phyloP scores from a whole-genome alignment of 2,113 vertebrate genomes.

The Spea multiplicata region DNA sequence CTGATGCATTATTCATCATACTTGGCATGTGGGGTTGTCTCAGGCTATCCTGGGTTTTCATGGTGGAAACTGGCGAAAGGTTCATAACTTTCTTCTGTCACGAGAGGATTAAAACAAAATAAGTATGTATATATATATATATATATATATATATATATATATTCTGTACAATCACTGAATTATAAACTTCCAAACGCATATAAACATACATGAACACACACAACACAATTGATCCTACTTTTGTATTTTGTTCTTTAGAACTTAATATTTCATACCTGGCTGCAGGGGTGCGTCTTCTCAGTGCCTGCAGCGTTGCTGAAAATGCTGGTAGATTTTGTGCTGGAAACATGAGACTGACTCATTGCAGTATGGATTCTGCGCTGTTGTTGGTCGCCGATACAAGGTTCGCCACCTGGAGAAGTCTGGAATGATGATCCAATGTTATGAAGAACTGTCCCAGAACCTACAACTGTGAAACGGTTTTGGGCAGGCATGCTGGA shows the following conservation, averaged over 20 bases:
- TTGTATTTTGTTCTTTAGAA: background rate
- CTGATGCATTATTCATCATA: conserved; percentile 34
- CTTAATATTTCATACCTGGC: conserved; percentile 62
- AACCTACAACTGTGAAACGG: conserved; percentile 77
- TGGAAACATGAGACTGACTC: conserved; percentile 77
- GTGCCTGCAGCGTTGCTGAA: conserved; percentile 58
- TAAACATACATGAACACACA: background rate
- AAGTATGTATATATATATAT: no score
- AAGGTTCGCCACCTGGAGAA: conserved; percentile 63
- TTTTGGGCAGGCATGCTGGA: conserved; percentile 69
- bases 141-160: no score
- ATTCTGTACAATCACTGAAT: background rate
- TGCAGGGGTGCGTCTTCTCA: conserved; percentile 66
- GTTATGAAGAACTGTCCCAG: conserved; percentile 65
- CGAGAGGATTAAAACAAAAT: conserved; percentile 48
- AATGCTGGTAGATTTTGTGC: conserved; percentile 72
- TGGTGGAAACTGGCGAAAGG: conserved; percentile 66
- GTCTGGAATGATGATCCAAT: conserved; percentile 65
- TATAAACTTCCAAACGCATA: no score
- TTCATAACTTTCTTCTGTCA: conserved; percentile 67
- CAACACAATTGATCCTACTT: background rate
- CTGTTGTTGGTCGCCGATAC: conserved; percentile 66
- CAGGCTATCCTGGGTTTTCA: conserved; percentile 69
- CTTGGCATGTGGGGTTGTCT: conserved; percentile 70
- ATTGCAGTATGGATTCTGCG: conserved; percentile 70